Percentiles rank a stretch among this genome's conserved stretches.
Evolutionary conservation across 1,140 invertebrate genomes (phyloP).

Genomic region (Phortica variegata): DNA sequence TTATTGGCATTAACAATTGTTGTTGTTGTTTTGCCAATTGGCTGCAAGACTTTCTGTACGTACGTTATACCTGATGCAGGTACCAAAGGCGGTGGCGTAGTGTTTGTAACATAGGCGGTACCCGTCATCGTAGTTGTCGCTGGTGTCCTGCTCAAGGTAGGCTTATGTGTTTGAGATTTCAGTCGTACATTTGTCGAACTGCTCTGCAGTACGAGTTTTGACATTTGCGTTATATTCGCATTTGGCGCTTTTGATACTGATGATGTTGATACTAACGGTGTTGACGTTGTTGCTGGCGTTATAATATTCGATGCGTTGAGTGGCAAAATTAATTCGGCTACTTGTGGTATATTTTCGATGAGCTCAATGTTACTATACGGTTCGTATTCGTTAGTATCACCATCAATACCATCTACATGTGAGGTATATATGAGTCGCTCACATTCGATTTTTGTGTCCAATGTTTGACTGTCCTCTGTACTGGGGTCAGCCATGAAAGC

Average conservation of each 20-base stretch:
- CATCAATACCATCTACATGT: neutral
- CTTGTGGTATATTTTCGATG: conserved; percentile 46
- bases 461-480: neutral
- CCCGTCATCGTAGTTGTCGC: conserved; percentile 55
- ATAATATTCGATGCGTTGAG: neutral
- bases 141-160: no score
- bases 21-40: conserved; percentile 6
- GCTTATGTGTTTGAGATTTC: conserved; percentile 25
- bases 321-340: conserved; percentile 23
- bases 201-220: conserved; percentile 38
- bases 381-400: no score
- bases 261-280: conserved; percentile 2
- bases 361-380: conserved; percentile 38
- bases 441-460: conserved; percentile 24
- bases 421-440: neutral
- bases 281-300: conserved; percentile 1
- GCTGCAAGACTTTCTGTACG: conserved; percentile 68
- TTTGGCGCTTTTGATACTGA: neutral
- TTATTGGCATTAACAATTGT: conserved; percentile 61
- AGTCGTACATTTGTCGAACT: conserved; percentile 44
- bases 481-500: conserved; percentile 36
- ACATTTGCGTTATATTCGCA: conserved; percentile 14
- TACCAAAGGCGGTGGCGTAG: conserved; percentile 67
- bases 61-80: conserved; percentile 70
- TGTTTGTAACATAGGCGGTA: conserved; percentile 84